Conservation (phyloP, 2,797 vertebrate genomes). For the Melanotaenia pygmaea region DNA sequence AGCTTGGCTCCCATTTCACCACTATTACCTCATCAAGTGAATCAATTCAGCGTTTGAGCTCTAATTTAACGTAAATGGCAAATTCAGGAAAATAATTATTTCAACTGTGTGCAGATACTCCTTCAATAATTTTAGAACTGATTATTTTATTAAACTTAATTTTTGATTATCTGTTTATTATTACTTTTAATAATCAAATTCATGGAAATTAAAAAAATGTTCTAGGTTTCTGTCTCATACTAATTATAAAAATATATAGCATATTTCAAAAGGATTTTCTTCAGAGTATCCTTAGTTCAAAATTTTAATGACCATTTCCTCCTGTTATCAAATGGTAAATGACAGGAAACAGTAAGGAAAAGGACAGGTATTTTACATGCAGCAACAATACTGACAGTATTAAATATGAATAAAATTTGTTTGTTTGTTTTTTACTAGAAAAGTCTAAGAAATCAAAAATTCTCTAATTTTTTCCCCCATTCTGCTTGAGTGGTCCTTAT, state of each 20-base stretch:
- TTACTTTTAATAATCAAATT: no score
- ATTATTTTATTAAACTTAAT: neutral
- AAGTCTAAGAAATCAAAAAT: no score
- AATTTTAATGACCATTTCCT: no score
- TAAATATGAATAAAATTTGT: no score
- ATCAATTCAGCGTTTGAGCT: conserved; percentile 44
- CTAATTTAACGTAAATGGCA: conserved; percentile 10
- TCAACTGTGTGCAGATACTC: neutral
- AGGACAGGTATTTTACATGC: no score
- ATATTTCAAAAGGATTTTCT: no score
- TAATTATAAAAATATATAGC: no score
- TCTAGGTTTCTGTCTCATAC: neutral
- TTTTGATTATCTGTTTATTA: neutral
- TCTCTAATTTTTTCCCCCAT: neutral
- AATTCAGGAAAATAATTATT: neutral
- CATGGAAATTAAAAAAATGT: neutral
- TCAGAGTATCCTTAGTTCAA: no score
- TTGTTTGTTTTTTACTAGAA: no score
- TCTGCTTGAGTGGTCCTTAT: neutral
- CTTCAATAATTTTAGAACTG: neutral
- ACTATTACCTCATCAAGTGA: conserved; percentile 62
- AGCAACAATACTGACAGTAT: no score
- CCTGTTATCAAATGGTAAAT: no score
- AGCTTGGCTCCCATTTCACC: conserved; percentile 48
- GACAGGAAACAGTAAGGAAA: neutral